Conservation (phyloP, 2,797 vertebrate genomes). For the Poeciliopsis infans region DNA sequence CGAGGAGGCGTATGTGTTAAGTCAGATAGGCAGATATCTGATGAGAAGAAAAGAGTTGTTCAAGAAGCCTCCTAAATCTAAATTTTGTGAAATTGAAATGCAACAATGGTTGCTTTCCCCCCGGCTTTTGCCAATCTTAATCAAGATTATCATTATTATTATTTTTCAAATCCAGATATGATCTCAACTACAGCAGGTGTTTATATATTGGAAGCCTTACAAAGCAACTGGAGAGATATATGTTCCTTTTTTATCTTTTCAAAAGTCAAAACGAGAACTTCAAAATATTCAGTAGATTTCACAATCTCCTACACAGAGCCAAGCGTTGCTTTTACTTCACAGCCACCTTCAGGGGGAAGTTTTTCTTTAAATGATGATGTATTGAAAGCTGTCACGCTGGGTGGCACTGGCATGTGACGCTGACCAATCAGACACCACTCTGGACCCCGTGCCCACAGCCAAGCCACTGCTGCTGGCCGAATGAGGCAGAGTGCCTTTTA, state of each 20-base stretch:
- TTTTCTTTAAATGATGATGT: conserved; percentile 36
- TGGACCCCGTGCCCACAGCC: conserved; percentile 33
- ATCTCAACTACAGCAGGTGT: not conserved
- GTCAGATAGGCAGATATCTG: not conserved
- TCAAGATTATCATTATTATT: not conserved
- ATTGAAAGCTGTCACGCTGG: conserved; percentile 25
- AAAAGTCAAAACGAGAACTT: conserved; percentile 26
- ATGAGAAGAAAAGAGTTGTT: not conserved
- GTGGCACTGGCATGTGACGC: conserved; percentile 17
- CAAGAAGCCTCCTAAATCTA: not conserved
- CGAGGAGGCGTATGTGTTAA: not conserved
- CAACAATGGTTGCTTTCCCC: not conserved
- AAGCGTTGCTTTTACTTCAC: not conserved
- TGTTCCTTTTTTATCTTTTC: conserved; percentile 28
- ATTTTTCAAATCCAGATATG: not conserved
- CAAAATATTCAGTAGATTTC: conserved; percentile 33
- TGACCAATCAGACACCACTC: conserved; percentile 31
- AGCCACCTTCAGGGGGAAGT: not conserved
- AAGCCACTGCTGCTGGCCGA: conserved; percentile 38
- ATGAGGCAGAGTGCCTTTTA: conserved; percentile 52
- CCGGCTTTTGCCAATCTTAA: not conserved
- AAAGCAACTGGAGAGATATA: conserved; percentile 63
- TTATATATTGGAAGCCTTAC: conserved; percentile 30
- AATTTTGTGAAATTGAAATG: not conserved
- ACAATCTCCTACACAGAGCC: not conserved